Evolutionary conservation across 2,113 vertebrate species (phyloP).

Genomic region (Argyrosomus japonicus): DNA sequence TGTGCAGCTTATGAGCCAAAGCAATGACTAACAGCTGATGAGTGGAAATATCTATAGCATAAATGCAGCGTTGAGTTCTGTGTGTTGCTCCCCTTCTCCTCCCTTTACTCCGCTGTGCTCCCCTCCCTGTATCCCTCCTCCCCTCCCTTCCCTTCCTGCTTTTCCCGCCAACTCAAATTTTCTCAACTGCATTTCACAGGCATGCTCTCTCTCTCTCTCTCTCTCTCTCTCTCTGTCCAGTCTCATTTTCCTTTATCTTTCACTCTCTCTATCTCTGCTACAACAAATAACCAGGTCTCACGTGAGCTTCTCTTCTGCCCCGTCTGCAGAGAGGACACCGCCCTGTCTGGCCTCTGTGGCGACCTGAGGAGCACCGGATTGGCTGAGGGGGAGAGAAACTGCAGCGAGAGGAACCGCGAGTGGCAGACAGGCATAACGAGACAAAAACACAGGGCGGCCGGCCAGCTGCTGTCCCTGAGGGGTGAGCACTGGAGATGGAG

Average conservation of each 20-base stretch:
- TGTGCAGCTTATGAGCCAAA: constrained; percentile 52
- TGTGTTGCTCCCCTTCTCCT: constrained; percentile 21
- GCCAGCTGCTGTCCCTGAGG: constrained; percentile 73
- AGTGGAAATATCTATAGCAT: constrained; percentile 75
- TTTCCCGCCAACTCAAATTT: constrained; percentile 62
- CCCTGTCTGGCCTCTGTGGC: constrained; percentile 73
- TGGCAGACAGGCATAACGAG: constrained; percentile 67
- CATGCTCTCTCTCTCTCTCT: constrained; percentile 22
- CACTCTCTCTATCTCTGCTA: constrained; percentile 43
- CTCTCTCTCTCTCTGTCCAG: constrained; percentile 2
- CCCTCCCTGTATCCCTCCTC: constrained; percentile 23
- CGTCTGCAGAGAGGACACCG: constrained; percentile 57
- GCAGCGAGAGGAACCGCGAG: constrained; percentile 49
- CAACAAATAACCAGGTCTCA: constrained; percentile 73
- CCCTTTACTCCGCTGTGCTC: constrained; percentile 10
- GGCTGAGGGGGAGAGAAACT: constrained; percentile 28
- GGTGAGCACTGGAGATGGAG: constrained; percentile 53
- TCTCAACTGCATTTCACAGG: constrained; percentile 56
- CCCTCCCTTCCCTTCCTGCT: constrained; percentile 37
- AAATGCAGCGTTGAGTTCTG: constrained; percentile 42
- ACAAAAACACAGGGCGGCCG: constrained; percentile 77
- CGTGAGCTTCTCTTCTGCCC: constrained; percentile 67
- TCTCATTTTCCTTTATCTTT: constrained; percentile 22
- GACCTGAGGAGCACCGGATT: constrained; percentile 53
- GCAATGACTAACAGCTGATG: constrained; percentile 72